These are phyloP conservation scores for Rhinolophus ferrumequinum DNA, from an alignment of 2,113 vertebrate species.

Conservation along the genomic window DNA sequence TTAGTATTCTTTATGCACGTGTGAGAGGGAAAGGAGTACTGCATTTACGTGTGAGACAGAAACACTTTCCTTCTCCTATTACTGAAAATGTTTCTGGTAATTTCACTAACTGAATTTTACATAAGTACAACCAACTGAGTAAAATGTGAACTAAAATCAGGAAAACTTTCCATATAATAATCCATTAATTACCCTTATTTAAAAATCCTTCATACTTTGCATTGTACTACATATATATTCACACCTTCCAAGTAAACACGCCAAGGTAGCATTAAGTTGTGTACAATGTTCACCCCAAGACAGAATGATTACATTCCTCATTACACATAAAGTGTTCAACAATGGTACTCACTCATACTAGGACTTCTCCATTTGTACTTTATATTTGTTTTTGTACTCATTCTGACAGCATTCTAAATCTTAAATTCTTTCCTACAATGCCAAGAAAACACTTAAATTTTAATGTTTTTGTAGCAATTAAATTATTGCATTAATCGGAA, in stretches of 20 bases:
- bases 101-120: slow-evolving; percentile 64
- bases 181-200: slow-evolving; percentile 33
- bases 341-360: neutral
- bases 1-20: neutral
- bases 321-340: neutral
- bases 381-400: neutral
- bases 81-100: slow-evolving; percentile 55
- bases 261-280: neutral
- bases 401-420: neutral
- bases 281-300: neutral
- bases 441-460: neutral
- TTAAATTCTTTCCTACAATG: neutral
- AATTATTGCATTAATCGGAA: neutral
- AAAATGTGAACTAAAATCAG: slow-evolving; percentile 39
- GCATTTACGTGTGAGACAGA: neutral
- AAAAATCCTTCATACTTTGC: neutral
- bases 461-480: neutral
- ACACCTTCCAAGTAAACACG: neutral
- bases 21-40: neutral
- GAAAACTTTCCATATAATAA: neutral
- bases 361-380: neutral
- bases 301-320: neutral
- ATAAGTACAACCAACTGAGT: neutral
- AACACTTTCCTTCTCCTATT: neutral
- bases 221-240: neutral